These are phyloP conservation scores for Macquaria ambigua DNA, from an alignment of 2,113 vertebrate species.

Conservation along the genomic window DNA sequence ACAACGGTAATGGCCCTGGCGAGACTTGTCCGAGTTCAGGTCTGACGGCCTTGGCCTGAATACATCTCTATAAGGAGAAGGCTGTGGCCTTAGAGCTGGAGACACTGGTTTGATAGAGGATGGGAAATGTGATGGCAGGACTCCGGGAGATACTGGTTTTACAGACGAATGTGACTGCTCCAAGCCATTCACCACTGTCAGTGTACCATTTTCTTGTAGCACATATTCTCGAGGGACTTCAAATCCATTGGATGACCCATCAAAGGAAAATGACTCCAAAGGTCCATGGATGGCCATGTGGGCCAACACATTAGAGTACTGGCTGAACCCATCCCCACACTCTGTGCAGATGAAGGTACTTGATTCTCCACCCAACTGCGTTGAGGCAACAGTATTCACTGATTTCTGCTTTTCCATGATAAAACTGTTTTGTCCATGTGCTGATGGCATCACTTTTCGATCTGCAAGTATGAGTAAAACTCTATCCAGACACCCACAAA, in stretches of 20 bases:
- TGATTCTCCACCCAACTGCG: constrained; percentile 64
- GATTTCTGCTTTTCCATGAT: constrained; percentile 80
- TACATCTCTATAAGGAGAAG: constrained; percentile 48
- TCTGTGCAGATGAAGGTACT: constrained; percentile 86
- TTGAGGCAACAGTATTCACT: constrained; percentile 58
- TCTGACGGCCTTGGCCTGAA: constrained; percentile 59
- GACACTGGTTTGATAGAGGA: constrained; percentile 58
- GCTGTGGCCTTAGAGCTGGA: constrained; percentile 50
- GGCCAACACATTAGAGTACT: constrained; percentile 79
- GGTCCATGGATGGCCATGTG: constrained; percentile 85
- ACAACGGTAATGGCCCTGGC: constrained; percentile 75
- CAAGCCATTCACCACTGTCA: constrained; percentile 81
- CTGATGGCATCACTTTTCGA: constrained; percentile 73
- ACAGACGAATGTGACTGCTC: constrained; percentile 64
- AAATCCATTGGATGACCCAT: constrained; percentile 81
- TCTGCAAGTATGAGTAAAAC: background rate
- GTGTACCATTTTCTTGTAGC: constrained; percentile 86
- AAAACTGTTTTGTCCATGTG: constrained; percentile 59
- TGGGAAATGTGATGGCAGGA: constrained; percentile 66
- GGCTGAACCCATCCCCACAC: constrained; percentile 86
- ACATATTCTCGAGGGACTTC: constrained; percentile 84
- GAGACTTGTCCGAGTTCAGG: constrained; percentile 56
- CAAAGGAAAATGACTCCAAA: constrained; percentile 81
- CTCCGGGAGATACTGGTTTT: constrained; percentile 73
- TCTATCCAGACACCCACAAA: constrained; percentile 29